Evolutionary conservation across 2,797 vertebrate genomes (phyloP).

Genomic region (Malurus splendens): DNA sequence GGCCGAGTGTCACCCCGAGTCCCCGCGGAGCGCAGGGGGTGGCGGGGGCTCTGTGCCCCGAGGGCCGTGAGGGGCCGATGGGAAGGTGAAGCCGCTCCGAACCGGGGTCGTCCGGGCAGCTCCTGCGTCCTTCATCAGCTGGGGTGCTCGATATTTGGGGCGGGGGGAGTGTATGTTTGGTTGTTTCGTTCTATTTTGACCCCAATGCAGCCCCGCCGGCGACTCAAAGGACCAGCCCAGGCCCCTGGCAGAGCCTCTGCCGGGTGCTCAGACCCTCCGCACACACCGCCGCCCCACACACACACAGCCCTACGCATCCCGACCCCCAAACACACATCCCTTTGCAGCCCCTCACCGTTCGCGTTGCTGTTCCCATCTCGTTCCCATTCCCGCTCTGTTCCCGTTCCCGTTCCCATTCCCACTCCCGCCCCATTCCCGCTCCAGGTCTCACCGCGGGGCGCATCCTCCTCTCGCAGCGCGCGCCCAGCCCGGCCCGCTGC

Average conservation of each 20-base stretch:
- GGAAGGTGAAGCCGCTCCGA: neutral
- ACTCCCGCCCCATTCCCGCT: neutral
- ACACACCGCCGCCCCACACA: neutral
- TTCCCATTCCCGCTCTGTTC: neutral
- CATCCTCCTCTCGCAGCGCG: neutral
- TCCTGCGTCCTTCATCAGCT: neutral
- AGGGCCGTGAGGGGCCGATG: neutral
- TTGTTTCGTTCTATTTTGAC: neutral
- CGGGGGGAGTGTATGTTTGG: fast-evolving
- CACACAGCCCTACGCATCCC: neutral
- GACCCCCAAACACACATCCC: neutral
- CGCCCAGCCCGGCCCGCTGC: neutral
- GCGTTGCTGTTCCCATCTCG: neutral
- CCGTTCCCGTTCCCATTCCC: neutral
- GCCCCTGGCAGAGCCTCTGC: neutral
- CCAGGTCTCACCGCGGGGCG: neutral
- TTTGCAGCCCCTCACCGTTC: neutral
- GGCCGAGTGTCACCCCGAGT: fast-evolving
- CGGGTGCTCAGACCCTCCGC: neutral
- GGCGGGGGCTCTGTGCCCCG: neutral
- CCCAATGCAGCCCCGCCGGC: neutral
- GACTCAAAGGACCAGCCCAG: neutral
- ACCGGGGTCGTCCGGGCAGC: neutral
- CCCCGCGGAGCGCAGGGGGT: neutral
- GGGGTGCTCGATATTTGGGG: neutral